These are phyloP conservation scores for Lasioglossum oenotherae DNA, from an alignment of 2,888 invertebrate species.

Conservation along the genomic window DNA sequence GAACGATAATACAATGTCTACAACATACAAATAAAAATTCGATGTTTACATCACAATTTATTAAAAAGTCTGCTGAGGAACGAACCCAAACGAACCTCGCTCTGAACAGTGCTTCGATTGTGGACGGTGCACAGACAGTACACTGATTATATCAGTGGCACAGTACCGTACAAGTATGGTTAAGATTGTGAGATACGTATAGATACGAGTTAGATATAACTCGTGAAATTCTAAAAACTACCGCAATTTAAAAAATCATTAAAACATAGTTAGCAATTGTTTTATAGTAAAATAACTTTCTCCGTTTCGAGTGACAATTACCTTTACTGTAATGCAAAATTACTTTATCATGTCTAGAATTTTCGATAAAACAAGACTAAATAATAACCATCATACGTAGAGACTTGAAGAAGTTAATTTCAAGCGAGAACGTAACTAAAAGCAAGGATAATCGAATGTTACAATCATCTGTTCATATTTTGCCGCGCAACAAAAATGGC, in stretches of 20 bases:
- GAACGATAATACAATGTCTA: background rate
- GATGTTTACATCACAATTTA: background rate
- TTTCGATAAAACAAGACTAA: background rate
- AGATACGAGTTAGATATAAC: too few relatives aligned
- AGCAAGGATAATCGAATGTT: background rate
- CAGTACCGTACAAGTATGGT: too few relatives aligned
- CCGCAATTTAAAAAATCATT: background rate
- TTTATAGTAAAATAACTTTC: background rate
- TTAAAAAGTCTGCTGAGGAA: background rate
- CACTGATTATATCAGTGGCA: too few relatives aligned
- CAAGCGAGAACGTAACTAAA: background rate
- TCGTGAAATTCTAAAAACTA: background rate
- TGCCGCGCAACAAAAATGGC: constrained; percentile 54
- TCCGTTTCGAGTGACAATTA: background rate
- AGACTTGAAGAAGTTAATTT: background rate
- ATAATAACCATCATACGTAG: background rate
- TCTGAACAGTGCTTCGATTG: too few relatives aligned
- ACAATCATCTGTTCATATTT: background rate
- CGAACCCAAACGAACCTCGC: background rate
- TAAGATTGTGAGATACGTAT: too few relatives aligned
- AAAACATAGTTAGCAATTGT: background rate
- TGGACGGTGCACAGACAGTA: too few relatives aligned
- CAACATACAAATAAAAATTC: background rate
- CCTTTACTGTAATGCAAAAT: background rate
- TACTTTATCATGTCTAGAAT: background rate